phyloP scores from a whole-genome alignment of 2,113 vertebrate genomes.

The Polyodon spathula region DNA sequence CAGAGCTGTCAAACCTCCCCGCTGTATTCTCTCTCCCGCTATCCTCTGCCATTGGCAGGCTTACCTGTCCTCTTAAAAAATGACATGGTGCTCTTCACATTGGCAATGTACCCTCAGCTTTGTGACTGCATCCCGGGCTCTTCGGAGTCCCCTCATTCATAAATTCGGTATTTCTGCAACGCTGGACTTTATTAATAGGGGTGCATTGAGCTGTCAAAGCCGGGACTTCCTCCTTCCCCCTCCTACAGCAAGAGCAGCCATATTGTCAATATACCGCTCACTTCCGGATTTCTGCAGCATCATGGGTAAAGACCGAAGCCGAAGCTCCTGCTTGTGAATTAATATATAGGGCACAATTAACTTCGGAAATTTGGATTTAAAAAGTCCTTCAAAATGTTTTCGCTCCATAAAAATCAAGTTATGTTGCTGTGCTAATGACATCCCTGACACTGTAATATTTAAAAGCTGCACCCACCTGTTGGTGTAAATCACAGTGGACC shows the following conservation, averaged over 20 bases:
- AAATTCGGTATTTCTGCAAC: conserved; percentile 21
- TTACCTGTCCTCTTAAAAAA: conserved; percentile 83
- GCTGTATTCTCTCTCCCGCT: conserved; percentile 10
- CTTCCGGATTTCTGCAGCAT: conserved; percentile 65
- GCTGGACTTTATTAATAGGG: conserved; percentile 1
- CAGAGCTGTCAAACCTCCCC: conserved; percentile 5
- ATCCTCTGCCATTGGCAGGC: conserved; percentile 31
- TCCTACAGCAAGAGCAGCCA: conserved; percentile 52
- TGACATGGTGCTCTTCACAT: conserved; percentile 62
- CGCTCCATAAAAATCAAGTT: too few relatives aligned
- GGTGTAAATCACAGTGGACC: too few relatives aligned
- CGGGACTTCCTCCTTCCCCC: conserved; percentile 39
- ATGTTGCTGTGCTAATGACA: too few relatives aligned
- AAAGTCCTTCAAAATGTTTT: too few relatives aligned
- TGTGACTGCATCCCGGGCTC: conserved; percentile 49
- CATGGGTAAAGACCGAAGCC: conserved; percentile 57
- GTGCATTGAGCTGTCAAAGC: conserved; percentile 35
- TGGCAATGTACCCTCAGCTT: conserved; percentile 48
- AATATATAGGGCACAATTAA: too few relatives aligned
- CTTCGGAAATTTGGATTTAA: too few relatives aligned
- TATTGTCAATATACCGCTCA: conserved; percentile 77
- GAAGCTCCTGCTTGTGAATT: too few relatives aligned
- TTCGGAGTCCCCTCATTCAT: conserved; percentile 61
- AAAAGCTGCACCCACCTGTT: too few relatives aligned
- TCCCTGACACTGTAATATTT: too few relatives aligned